Percentiles rank a stretch among this genome's conserved stretches.
phyloP scores from a whole-genome alignment of 2,888 invertebrate species.

The Muscina levida region DNA sequence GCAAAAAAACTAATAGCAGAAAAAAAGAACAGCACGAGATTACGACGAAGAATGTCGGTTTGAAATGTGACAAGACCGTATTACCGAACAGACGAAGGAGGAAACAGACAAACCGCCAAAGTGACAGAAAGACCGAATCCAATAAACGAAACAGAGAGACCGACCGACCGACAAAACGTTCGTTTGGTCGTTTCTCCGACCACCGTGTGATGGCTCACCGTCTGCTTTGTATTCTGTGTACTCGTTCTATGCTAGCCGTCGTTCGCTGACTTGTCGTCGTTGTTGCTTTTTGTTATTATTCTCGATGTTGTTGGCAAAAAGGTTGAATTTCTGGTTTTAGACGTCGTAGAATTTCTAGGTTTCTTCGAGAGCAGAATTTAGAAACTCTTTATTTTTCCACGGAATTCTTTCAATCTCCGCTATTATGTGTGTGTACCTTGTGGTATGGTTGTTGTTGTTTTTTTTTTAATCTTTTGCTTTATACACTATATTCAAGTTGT shows the following conservation, averaged over 20 bases:
- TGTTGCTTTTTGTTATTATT: slow-evolving; percentile 28
- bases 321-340: slow-evolving; percentile 76
- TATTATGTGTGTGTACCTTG: slow-evolving; percentile 43
- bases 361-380: slow-evolving; percentile 52
- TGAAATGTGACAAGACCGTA: slow-evolving; percentile 56
- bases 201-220: slow-evolving; percentile 43
- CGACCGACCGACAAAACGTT: slow-evolving; percentile 58
- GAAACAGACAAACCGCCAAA: slow-evolving; percentile 44
- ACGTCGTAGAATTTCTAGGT: slow-evolving; percentile 69
- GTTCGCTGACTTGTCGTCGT: slow-evolving; percentile 39
- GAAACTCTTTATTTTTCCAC: slow-evolving; percentile 48
- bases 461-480: not conserved
- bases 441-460: not conserved
- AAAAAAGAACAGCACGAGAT: slow-evolving; percentile 48
- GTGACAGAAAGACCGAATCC: not conserved
- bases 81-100: slow-evolving; percentile 34
- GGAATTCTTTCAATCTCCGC: slow-evolving; percentile 51
- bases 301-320: slow-evolving; percentile 68
- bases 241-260: slow-evolving; percentile 2
- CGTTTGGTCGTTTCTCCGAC: slow-evolving; percentile 58
- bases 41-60: slow-evolving; percentile 42
- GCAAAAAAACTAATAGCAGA: slow-evolving; percentile 36
- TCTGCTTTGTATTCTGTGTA: slow-evolving; percentile 28
- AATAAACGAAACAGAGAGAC: slow-evolving; percentile 43
- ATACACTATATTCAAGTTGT: slow-evolving; percentile 1